Base-by-base conservation (phyloP, 2,113 vertebrate species). In the Misgurnus anguillicaudatus region DNA sequence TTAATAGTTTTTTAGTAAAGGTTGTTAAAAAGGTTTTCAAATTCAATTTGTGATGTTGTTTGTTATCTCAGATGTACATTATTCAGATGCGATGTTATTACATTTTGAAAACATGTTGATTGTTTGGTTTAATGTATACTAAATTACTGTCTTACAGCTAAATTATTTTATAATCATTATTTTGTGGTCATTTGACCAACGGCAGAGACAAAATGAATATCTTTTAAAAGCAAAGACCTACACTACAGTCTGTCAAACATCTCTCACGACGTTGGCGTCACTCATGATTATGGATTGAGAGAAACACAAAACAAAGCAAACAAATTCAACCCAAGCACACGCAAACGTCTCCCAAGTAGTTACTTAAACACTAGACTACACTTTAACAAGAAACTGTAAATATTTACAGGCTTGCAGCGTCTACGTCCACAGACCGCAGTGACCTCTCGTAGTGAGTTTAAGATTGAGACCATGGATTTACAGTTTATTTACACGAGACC, bases 331-430 rank as follows among this genome's bases (percentile, higher is more conserved):
- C 45, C 57, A 74, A 38, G 36, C 17, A 63, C 41, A 63, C 17
- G 21, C 48, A 48, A 45, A 45, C 3, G 47, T 60, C 62, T 66
- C 60, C 7, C 45, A 79, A 82, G 71, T 82, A 84, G 72, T 83
- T 73, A 45, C 36, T 80, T 64, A 86, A 85, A 79, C 77, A 77
- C 78, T 73, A 51, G 83, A 57, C 72, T 91, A 90, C 88, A 90
- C 85, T 86, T 84, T 84, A 83, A 84, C 75, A 82, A 79, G 80
- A 86, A 60, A 86, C 71, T 85, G 87, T 90, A 89, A 90, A 90
- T 91, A 91, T 91, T 92, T 91, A 89, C 85, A 76, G 76, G 80
- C 67, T 84, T n/a, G 83, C 81, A 87, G 84, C 78, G 76, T 72
- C 82, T 86, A 74, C 84, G 87, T 86, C 88, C 87, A 4, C 53